Evolutionary conservation across 2,888 invertebrate species (phyloP).

Genomic region (Oxycera nigricornis): DNA sequence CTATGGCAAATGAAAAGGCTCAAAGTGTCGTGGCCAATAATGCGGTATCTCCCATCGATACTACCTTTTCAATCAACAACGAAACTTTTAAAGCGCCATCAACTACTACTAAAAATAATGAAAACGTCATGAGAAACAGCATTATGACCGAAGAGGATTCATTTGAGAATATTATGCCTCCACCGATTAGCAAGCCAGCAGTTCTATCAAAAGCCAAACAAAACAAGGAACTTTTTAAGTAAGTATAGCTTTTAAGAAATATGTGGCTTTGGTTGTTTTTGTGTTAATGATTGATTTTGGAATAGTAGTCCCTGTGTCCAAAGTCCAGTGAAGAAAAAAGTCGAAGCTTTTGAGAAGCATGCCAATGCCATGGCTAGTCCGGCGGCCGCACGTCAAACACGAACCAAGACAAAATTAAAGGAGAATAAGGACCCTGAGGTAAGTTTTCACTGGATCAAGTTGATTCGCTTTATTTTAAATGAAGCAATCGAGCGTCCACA

Average conservation of each 20-base stretch:
- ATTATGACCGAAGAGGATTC: slow-evolving; percentile 60
- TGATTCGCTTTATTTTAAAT: no score
- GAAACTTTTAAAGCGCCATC: slow-evolving; percentile 47
- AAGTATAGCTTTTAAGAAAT: slow-evolving; percentile 38
- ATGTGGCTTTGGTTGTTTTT: not conserved
- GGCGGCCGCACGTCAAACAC: slow-evolving; percentile 44
- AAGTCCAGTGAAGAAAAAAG: slow-evolving; percentile 68
- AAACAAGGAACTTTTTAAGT: slow-evolving; percentile 61
- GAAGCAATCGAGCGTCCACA: no score
- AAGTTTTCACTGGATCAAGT: no score
- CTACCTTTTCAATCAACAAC: slow-evolving; percentile 51
- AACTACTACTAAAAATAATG: not conserved
- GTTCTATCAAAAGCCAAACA: slow-evolving; percentile 51
- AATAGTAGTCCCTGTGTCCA: slow-evolving; percentile 67
- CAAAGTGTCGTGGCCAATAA: not conserved
- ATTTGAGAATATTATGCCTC: slow-evolving; percentile 40
- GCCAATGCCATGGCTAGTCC: slow-evolving; percentile 51
- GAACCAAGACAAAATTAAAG: slow-evolving; percentile 51
- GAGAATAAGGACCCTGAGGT: slow-evolving; percentile 53
- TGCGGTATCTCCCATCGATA: slow-evolving; percentile 46
- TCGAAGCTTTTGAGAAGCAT: slow-evolving; percentile 68
- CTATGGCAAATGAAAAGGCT: not conserved
- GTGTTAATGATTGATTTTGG: not conserved
- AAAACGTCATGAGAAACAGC: slow-evolving; percentile 49
- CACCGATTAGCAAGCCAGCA: slow-evolving; percentile 39